These are phyloP conservation scores for Drosophila pallidifrons DNA, from an alignment of 1,140 invertebrate genomes.

Conservation along the genomic window DNA sequence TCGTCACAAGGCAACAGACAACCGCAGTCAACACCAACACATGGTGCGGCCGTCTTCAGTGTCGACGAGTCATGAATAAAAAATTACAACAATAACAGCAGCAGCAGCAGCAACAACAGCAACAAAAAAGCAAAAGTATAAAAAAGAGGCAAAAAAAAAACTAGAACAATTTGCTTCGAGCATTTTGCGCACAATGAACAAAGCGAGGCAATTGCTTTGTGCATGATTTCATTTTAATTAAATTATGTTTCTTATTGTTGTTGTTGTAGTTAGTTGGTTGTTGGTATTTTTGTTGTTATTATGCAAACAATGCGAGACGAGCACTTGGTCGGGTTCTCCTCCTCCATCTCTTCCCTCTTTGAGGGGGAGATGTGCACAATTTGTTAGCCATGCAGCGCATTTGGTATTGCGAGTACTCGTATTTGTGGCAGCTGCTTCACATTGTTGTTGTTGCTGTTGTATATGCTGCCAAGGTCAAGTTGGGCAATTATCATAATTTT, in stretches of 20 bases:
- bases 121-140: conserved; percentile 38
- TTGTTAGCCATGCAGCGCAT: conserved; percentile 54
- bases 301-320: conserved; percentile 61
- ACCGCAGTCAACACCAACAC: conserved; percentile 42
- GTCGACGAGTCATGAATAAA: conserved; percentile 79
- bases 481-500: conserved; percentile 80
- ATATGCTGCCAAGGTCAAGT: conserved; percentile 72
- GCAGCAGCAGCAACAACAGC: conserved; percentile 11
- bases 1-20: conserved; percentile 55
- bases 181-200: conserved; percentile 74
- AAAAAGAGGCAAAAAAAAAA: conserved; percentile 60
- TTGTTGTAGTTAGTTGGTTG: conserved; percentile 18
- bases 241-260: conserved; percentile 70
- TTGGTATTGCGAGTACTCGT: conserved; percentile 54
- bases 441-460: conserved; percentile 27
- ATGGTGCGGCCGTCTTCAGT: conserved; percentile 65
- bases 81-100: conserved; percentile 36
- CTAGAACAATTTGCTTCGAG: conserved; percentile 76
- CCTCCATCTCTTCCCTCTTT: not conserved
- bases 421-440: conserved; percentile 50
- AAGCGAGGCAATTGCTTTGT: conserved; percentile 80
- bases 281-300: conserved; percentile 46
- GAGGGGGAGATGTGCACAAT: conserved; percentile 62
- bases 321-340: conserved; percentile 13
- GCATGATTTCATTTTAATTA: conserved; percentile 84